Conservation (phyloP, 2,888 invertebrate species). For the Drosophila incognita region DNA sequence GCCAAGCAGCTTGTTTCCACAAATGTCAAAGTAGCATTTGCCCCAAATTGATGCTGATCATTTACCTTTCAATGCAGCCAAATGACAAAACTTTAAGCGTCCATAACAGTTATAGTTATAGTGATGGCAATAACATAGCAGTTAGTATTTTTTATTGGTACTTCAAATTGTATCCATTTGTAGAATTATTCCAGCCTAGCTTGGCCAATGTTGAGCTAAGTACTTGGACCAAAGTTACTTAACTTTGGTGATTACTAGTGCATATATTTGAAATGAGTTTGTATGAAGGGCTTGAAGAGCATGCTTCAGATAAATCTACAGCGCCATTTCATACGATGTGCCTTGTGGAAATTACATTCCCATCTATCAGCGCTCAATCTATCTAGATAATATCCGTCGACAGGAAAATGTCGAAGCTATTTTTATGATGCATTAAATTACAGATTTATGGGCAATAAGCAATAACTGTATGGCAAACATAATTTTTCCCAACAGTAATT, state of each 20-base stretch:
- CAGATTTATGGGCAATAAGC: not conserved
- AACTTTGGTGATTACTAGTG: not conserved
- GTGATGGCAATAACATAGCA: slow-evolving; percentile 30
- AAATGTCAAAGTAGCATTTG: slow-evolving; percentile 32
- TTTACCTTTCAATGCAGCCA: slow-evolving; percentile 20
- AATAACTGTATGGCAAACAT: too few relatives aligned
- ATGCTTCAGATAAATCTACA: not conserved
- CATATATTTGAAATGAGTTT: not conserved
- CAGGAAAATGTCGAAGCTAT: not conserved
- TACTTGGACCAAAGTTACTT: not conserved
- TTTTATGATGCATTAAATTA: not conserved
- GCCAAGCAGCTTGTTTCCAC: slow-evolving; percentile 16
- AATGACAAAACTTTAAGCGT: slow-evolving; percentile 27
- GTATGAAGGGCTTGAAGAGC: not conserved
- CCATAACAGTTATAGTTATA: slow-evolving; percentile 29
- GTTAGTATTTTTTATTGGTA: slow-evolving; percentile 12
- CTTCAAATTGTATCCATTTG: slow-evolving; percentile 15
- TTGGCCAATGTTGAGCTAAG: not conserved
- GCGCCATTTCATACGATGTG: not conserved
- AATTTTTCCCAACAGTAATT: not conserved
- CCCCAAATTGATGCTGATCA: slow-evolving; percentile 5
- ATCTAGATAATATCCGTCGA: not conserved
- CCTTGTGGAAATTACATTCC: not conserved
- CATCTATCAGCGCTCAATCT: not conserved
- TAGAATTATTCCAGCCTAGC: not conserved